Evolutionary conservation across 2,888 invertebrate genomes (phyloP).

Genomic region (Choristoneura rosaceana): DNA sequence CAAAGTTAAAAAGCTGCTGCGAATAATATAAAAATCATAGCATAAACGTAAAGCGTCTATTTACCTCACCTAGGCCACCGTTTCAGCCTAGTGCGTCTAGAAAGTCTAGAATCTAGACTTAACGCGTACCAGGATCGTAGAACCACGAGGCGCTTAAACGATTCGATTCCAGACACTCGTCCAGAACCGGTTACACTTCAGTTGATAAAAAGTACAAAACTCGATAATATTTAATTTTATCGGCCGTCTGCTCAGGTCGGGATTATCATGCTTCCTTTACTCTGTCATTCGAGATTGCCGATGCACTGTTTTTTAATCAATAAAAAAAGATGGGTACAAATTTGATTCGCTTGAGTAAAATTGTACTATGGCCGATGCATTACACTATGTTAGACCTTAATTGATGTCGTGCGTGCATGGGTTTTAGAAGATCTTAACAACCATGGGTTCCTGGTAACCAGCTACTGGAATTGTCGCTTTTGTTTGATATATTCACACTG

Average conservation of each 20-base stretch:
- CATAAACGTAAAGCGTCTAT: not conserved
- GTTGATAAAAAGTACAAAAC: constrained; percentile 10
- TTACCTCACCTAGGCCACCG: not conserved
- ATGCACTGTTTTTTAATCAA: not conserved
- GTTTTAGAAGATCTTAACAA: no score
- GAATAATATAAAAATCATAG: not conserved
- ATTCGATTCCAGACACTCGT: constrained; percentile 11
- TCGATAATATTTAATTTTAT: constrained; percentile 5
- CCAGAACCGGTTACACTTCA: constrained; percentile 1
- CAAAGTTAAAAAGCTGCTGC: not conserved
- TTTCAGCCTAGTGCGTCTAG: constrained; percentile 36
- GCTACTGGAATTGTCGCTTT: no score
- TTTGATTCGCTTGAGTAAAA: constrained; percentile 1
- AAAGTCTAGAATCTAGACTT: constrained; percentile 41
- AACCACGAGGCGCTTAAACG: constrained; percentile 31
- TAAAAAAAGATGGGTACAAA: not conserved
- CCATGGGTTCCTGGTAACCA: no score
- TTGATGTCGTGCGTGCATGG: not conserved
- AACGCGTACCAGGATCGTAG: constrained; percentile 39
- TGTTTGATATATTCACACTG: no score
- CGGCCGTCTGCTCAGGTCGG: not conserved
- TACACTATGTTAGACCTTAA: not conserved
- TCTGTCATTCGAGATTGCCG: constrained; percentile 1
- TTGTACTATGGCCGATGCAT: not conserved
- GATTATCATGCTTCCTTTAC: constrained; percentile 16